These are phyloP conservation scores for Calidris pugnax DNA, from an alignment of 2,113 vertebrate species.

Conservation along the genomic window DNA sequence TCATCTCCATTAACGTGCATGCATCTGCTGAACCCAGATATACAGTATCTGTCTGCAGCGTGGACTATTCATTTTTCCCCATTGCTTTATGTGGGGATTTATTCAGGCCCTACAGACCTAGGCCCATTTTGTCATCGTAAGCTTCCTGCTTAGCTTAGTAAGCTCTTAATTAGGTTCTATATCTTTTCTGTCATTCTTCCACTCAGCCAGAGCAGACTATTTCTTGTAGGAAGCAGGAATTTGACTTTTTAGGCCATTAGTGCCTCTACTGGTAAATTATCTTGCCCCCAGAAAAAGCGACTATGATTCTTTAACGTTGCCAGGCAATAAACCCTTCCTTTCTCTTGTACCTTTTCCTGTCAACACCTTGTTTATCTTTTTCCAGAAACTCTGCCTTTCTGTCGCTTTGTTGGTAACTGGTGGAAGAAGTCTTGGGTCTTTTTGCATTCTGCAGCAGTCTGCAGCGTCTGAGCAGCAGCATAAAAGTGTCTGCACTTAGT, in stretches of 20 bases:
- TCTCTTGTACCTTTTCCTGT: background rate
- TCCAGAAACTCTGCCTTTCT: constrained; percentile 3
- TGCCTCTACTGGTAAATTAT: constrained; percentile 21
- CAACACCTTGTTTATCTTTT: constrained; percentile 3
- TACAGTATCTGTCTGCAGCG: background rate
- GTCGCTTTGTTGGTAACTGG: background rate
- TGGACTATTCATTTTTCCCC: background rate
- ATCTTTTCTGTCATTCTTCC: constrained; percentile 15
- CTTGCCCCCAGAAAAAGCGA: background rate
- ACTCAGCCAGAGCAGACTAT: background rate
- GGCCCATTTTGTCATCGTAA: background rate
- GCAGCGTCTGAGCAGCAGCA: constrained; percentile 17
- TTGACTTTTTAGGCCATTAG: background rate
- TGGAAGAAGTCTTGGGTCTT: background rate
- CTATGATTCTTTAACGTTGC: background rate
- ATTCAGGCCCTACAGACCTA: background rate
- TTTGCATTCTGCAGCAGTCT: constrained; percentile 37
- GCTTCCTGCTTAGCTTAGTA: constrained; percentile 1
- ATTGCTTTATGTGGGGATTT: background rate
- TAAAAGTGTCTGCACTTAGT: background rate
- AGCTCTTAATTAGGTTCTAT: constrained; percentile 1
- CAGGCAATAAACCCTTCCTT: background rate
- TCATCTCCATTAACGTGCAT: background rate
- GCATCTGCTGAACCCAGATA: background rate
- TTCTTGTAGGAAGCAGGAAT: constrained; percentile 24